phyloP scores from a whole-genome alignment of 2,888 invertebrate genomes.

The Leptinotarsa peninsularis region DNA sequence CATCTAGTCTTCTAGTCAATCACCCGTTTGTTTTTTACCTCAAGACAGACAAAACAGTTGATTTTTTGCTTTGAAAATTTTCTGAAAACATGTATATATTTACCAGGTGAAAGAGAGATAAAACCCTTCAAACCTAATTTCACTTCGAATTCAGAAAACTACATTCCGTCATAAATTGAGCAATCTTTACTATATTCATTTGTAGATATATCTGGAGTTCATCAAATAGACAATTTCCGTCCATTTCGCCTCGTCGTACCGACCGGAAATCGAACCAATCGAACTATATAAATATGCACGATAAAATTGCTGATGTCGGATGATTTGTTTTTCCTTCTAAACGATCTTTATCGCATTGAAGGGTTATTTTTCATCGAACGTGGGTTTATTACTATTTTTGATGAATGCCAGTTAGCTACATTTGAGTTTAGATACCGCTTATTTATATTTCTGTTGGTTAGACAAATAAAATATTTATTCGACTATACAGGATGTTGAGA shows the following conservation, averaged over 20 bases:
- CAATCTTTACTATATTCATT: conserved; percentile 1
- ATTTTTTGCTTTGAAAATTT: no score
- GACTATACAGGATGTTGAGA: no score
- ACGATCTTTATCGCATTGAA: not conserved
- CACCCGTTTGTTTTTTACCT: no score
- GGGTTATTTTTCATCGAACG: not conserved
- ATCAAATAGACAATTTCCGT: conserved; percentile 36
- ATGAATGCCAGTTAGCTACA: not conserved
- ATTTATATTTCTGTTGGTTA: no score
- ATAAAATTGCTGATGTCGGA: not conserved
- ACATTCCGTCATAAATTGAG: not conserved
- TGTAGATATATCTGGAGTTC: conserved; percentile 8
- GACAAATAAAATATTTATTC: no score
- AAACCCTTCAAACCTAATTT: no score
- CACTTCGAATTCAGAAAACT: not conserved
- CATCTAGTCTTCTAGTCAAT: no score
- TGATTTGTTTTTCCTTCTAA: conserved; percentile 4
- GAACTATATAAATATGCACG: conserved; percentile 31
- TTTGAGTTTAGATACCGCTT: not conserved
- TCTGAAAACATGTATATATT: no score
- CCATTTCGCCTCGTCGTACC: conserved; percentile 21
- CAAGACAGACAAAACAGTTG: no score
- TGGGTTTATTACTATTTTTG: not conserved
- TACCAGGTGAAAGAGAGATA: no score
- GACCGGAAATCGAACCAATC: conserved; percentile 41